A percentile compares a stretch with the other conserved stretches of the same genome.
Evolutionary conservation across 2,113 vertebrate genomes (phyloP).

Genomic region (Pituophis catenifer): DNA sequence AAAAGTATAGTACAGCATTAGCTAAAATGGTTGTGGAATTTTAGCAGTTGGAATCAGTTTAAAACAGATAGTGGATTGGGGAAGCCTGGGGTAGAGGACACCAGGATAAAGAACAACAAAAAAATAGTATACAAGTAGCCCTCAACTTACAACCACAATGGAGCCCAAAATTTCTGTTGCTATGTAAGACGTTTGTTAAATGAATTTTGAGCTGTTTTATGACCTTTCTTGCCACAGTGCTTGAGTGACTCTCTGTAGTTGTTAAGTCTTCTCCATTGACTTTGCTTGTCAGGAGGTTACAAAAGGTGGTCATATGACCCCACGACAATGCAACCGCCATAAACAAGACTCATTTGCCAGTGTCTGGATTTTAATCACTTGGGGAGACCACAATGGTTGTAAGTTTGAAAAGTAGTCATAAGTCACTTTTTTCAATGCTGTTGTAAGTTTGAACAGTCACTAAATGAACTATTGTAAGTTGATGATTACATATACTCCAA

Average conservation of each 20-base stretch:
- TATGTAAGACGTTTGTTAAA: background rate
- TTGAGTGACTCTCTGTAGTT: background rate
- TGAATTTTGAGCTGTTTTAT: too few relatives aligned
- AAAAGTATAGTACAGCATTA: background rate
- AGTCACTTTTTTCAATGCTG: background rate
- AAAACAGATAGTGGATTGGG: background rate
- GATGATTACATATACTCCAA: background rate
- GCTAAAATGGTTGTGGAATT: background rate
- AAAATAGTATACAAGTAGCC: background rate
- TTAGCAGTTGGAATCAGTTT: background rate
- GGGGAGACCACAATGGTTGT: background rate
- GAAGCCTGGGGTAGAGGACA: background rate
- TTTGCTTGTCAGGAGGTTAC: background rate
- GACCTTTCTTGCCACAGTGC: too few relatives aligned
- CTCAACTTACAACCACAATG: background rate
- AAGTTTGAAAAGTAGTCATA: background rate
- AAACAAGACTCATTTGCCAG: background rate
- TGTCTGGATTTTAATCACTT: background rate
- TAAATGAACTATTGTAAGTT: background rate
- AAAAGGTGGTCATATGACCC: background rate
- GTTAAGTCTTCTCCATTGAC: background rate
- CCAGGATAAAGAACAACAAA: background rate
- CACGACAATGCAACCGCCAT: background rate
- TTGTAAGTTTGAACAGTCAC: background rate
- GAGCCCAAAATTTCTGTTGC: background rate